Conservation (phyloP, 2,113 vertebrate genomes). For the Xyrauchen texanus region DNA sequence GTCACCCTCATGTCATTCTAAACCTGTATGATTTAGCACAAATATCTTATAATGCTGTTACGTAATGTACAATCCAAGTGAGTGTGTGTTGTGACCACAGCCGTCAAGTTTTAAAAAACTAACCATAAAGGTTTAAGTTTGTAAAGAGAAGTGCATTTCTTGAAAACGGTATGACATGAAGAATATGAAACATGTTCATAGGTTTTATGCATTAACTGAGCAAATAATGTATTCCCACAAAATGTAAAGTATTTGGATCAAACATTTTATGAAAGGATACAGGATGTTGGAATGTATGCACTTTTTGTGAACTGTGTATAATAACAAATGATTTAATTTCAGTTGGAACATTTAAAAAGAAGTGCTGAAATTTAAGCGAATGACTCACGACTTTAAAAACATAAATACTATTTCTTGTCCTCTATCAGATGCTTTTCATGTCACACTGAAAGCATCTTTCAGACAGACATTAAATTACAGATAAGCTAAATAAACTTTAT, state of each 20-base stretch:
- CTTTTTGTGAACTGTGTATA: conserved; percentile 1
- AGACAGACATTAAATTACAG: not conserved
- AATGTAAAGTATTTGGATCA: not conserved
- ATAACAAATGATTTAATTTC: conserved; percentile 5
- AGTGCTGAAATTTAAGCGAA: not conserved
- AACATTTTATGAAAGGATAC: too few relatives aligned
- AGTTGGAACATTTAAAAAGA: not conserved
- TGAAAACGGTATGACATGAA: not conserved
- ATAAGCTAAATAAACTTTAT: not conserved
- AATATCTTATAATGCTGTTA: too few relatives aligned
- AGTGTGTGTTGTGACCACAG: too few relatives aligned
- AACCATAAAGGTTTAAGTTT: too few relatives aligned
- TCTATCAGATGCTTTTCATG: not conserved
- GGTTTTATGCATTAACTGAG: too few relatives aligned
- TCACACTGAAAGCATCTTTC: not conserved
- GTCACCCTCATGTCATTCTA: too few relatives aligned
- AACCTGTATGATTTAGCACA: too few relatives aligned
- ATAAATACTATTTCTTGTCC: not conserved
- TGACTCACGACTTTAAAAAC: conserved; percentile 2
- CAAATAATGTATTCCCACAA: not conserved
- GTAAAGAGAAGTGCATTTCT: too few relatives aligned
- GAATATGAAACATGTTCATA: not conserved
- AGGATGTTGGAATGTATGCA: not conserved
- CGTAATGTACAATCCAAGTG: too few relatives aligned
- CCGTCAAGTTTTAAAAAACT: too few relatives aligned